phyloP scores from a whole-genome alignment of 2,888 invertebrate species.

The Latheticus oryzae region DNA sequence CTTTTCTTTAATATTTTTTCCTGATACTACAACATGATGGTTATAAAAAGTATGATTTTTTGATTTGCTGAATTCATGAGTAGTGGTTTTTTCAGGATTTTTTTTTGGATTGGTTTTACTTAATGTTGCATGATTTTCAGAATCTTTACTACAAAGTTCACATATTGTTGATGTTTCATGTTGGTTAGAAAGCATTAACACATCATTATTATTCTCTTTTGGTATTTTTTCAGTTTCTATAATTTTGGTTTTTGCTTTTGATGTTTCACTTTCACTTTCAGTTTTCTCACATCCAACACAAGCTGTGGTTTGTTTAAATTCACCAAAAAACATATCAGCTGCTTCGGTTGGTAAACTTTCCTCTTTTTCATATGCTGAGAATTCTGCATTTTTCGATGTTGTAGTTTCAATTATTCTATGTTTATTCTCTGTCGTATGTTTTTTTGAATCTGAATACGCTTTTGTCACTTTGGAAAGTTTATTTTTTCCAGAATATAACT shows the following conservation, averaged over 20 bases:
- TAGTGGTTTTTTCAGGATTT: no score
- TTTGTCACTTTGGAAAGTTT: neutral
- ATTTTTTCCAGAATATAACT: neutral
- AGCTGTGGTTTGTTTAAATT: neutral
- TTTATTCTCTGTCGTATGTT: neutral
- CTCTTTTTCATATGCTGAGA: neutral
- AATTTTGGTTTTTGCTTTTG: no score
- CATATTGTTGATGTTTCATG: neutral
- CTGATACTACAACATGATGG: no score
- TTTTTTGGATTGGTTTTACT: neutral
- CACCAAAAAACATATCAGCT: constrained; percentile 2
- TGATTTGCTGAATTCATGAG: no score
- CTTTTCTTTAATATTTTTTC: no score
- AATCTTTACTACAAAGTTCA: neutral
- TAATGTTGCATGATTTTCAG: neutral
- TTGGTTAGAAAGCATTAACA: no score
- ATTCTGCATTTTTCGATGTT: neutral
- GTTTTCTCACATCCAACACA: neutral
- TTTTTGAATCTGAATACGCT: neutral
- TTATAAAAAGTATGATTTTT: no score
- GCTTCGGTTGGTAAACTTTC: neutral
- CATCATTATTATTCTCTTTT: neutral
- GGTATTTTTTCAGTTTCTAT: neutral
- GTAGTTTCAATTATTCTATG: neutral
- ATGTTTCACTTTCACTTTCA: neutral